phyloP scores from a whole-genome alignment of 2,888 invertebrate species.

The Falcaria lacertinaria region DNA sequence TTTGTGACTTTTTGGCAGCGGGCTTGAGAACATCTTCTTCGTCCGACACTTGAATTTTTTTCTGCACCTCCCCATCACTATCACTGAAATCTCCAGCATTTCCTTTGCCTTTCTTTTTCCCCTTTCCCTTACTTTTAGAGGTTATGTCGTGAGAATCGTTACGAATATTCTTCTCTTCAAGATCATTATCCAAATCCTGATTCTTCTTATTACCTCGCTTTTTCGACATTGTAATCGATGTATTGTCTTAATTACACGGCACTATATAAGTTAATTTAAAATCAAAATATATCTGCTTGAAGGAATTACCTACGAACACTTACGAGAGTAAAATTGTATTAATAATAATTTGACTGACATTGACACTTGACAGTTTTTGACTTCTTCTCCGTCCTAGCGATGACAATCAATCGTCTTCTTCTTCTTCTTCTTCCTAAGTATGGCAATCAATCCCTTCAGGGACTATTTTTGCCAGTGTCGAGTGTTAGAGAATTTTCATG shows the following conservation, averaged over 20 bases:
- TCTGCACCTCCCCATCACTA: slow-evolving; percentile 51
- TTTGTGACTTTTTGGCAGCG: slow-evolving; percentile 69
- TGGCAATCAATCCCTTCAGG: too few relatives aligned
- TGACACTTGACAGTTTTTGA: too few relatives aligned
- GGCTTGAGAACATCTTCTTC: slow-evolving; percentile 64
- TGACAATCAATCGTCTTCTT: too few relatives aligned
- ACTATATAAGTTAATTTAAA: too few relatives aligned
- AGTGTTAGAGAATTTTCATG: too few relatives aligned
- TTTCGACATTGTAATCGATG: slow-evolving; percentile 73
- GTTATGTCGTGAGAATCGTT: slow-evolving; percentile 64
- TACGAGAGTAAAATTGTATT: too few relatives aligned
- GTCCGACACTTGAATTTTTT: slow-evolving; percentile 50
- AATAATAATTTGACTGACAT: too few relatives aligned
- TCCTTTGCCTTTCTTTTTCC: slow-evolving; percentile 72
- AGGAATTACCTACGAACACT: too few relatives aligned
- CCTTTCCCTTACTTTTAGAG: slow-evolving; percentile 74
- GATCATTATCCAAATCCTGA: slow-evolving; percentile 75
- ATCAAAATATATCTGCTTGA: too few relatives aligned
- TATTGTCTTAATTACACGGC: not conserved
- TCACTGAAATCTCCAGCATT: slow-evolving; percentile 68
- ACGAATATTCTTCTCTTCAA: slow-evolving; percentile 57
- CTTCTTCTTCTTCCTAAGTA: too few relatives aligned
- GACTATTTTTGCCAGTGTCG: too few relatives aligned
- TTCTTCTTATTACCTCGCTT: slow-evolving; percentile 80
- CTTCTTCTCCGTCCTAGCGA: too few relatives aligned